A percentile compares a stretch with the other conserved stretches of the same genome.
phyloP scores from a whole-genome alignment of 2,113 vertebrate genomes.

The Orcinus orca region DNA sequence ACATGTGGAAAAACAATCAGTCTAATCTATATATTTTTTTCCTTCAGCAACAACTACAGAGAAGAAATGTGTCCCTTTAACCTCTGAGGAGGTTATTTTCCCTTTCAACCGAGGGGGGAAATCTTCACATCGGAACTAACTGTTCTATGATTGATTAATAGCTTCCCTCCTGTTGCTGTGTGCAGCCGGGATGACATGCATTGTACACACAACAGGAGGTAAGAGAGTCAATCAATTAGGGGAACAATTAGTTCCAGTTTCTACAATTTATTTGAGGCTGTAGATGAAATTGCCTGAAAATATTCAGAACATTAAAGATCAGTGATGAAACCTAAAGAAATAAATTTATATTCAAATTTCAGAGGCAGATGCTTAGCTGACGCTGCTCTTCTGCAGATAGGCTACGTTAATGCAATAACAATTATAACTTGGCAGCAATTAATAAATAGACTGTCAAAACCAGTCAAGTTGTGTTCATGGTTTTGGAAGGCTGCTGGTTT shows the following conservation, averaged over 20 bases:
- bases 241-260: slow-evolving; percentile 80
- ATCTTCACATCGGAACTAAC: slow-evolving; percentile 75
- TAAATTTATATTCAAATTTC: slow-evolving; percentile 41
- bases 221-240: slow-evolving; percentile 74
- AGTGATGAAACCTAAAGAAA: slow-evolving; percentile 69
- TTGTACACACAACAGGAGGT: slow-evolving; percentile 71
- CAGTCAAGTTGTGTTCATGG: slow-evolving; percentile 35
- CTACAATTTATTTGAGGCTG: slow-evolving; percentile 66
- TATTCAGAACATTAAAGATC: slow-evolving; percentile 43
- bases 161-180: slow-evolving; percentile 69
- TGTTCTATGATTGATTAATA: slow-evolving; percentile 78
- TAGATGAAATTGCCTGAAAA: slow-evolving; percentile 74
- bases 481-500: slow-evolving; percentile 56
- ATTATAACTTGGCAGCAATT: slow-evolving; percentile 74
- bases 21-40: background rate
- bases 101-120: slow-evolving; percentile 53
- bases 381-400: slow-evolving; percentile 47
- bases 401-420: slow-evolving; percentile 52
- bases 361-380: slow-evolving; percentile 32
- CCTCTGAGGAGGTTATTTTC: slow-evolving; percentile 58
- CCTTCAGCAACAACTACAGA: background rate
- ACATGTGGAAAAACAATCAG: background rate
- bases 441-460: slow-evolving; percentile 70
- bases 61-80: slow-evolving; percentile 42
- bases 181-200: slow-evolving; percentile 12